phyloP scores from a whole-genome alignment of 2,888 invertebrate species.

The Oligia strigilis region DNA sequence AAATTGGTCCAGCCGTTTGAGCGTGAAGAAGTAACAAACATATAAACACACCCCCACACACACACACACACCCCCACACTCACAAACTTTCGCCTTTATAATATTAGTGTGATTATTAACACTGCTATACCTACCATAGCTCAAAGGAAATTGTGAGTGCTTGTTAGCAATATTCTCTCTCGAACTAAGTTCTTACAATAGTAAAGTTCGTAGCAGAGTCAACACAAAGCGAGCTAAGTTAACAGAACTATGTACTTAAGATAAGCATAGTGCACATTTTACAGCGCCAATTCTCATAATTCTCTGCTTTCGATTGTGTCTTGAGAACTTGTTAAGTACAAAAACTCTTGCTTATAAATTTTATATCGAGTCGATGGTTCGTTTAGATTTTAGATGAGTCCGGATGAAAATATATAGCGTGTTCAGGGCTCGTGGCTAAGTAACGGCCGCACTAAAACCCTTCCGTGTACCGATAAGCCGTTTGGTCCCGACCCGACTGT shows the following conservation, averaged over 20 bases:
- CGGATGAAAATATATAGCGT: background rate
- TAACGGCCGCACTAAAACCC: background rate
- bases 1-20: no score
- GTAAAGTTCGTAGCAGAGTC: background rate
- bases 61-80: no score
- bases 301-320: background rate
- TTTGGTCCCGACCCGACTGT: background rate
- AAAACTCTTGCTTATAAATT: background rate
- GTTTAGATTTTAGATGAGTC: background rate
- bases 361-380: background rate
- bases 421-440: background rate
- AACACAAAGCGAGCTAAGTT: conserved; percentile 9
- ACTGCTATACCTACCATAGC: background rate
- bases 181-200: conserved; percentile 8
- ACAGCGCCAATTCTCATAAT: conserved; percentile 2
- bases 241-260: conserved; percentile 5
- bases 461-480: background rate
- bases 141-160: background rate
- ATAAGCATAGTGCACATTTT: conserved; percentile 1
- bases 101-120: no score
- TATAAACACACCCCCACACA: no score
- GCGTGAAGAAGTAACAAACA: no score
- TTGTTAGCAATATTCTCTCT: background rate
- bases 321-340: background rate
- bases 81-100: no score